Evolutionary conservation across 1,140 invertebrate species (phyloP).

Genomic region (Pseudomyrmex sp.): DNA sequence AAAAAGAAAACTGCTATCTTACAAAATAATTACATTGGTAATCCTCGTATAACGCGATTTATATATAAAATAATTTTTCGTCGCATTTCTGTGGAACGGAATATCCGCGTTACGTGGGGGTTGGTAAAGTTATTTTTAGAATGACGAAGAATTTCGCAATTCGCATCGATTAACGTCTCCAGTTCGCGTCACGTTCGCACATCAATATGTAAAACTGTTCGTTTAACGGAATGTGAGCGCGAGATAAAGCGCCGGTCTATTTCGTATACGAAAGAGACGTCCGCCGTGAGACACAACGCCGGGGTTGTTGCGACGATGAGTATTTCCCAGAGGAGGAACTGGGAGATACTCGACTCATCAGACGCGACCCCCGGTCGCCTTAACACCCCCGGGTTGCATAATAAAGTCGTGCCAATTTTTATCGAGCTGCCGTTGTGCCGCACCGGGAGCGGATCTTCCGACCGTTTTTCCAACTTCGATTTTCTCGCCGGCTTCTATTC

Average conservation of each 20-base stretch:
- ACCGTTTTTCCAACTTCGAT: constrained; percentile 49
- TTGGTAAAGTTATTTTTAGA: not conserved
- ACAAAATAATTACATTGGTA: not conserved
- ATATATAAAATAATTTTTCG: too few relatives aligned
- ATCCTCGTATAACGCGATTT: too few relatives aligned
- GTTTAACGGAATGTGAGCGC: not conserved
- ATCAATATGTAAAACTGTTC: not conserved
- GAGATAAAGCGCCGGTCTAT: constrained; percentile 30
- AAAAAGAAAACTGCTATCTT: not conserved
- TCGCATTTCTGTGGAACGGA: too few relatives aligned
- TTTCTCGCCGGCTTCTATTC: constrained; percentile 60
- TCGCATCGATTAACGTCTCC: constrained; percentile 5
- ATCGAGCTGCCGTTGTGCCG: constrained; percentile 66
- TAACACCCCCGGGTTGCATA: constrained; percentile 74
- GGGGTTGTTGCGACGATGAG: constrained; percentile 68
- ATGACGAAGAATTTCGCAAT: constrained; percentile 14
- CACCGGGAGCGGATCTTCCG: constrained; percentile 52
- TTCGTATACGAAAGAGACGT: constrained; percentile 36
- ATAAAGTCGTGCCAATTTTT: constrained; percentile 78
- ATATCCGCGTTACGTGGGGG: too few relatives aligned
- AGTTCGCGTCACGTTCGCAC: not conserved
- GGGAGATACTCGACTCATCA: constrained; percentile 72
- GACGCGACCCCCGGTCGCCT: constrained; percentile 63
- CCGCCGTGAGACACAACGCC: constrained; percentile 21
- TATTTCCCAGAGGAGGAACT: constrained; percentile 78